These are phyloP conservation scores for Marcusenius ussheri DNA, from an alignment of 2,113 vertebrate genomes.

Conservation along the genomic window DNA sequence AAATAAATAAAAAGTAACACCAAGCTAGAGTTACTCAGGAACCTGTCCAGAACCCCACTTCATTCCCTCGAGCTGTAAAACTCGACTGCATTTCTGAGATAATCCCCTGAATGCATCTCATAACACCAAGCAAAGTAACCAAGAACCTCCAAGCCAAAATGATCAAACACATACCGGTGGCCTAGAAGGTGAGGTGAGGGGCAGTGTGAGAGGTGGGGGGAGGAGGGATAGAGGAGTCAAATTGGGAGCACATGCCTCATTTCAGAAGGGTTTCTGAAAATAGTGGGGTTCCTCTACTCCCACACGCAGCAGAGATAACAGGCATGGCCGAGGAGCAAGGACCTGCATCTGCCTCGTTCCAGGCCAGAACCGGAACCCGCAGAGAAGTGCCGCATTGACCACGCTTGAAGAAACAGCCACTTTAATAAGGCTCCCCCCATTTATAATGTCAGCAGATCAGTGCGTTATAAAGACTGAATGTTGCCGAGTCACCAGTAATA, in stretches of 20 bases:
- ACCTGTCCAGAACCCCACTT: not conserved
- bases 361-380: not conserved
- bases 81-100: not conserved
- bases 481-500: slow-evolving; percentile 16
- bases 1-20: not conserved
- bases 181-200: not conserved
- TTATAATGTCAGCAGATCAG: slow-evolving; percentile 8
- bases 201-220: too few relatives aligned
- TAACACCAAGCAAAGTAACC: not conserved
- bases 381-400: not conserved
- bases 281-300: not conserved
- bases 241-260: not conserved
- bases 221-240: not conserved
- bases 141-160: not conserved
- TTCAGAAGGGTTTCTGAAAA: not conserved
- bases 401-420: not conserved
- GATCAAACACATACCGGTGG: not conserved
- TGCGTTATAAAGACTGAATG: slow-evolving; percentile 13
- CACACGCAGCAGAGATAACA: not conserved
- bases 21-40: not conserved
- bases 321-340: not conserved
- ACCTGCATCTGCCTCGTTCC: not conserved
- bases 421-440: not conserved
- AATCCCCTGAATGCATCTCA: not conserved
- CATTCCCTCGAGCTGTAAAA: not conserved